A percentile compares a stretch with the other conserved stretches of the same genome.
These are phyloP conservation scores for Boulengeromyrus knoepffleri DNA, from an alignment of 2,113 vertebrate genomes.

Conservation along the genomic window DNA sequence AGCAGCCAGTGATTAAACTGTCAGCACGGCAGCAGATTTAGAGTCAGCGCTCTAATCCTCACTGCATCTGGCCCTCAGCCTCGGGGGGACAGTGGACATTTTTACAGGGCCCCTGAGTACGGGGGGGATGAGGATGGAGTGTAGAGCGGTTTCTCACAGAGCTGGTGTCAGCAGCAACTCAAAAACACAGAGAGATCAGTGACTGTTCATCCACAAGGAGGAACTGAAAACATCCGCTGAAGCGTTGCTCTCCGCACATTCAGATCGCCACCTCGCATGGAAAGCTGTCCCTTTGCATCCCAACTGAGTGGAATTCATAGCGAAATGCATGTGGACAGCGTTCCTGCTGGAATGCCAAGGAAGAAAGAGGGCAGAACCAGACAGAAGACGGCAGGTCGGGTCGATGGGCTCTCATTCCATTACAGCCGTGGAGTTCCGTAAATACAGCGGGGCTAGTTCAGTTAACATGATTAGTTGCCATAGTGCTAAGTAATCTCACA, in stretches of 20 bases:
- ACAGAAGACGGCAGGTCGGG: background rate
- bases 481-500: background rate
- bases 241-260: background rate
- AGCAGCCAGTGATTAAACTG: slow-evolving; percentile 59
- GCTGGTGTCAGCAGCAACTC: background rate
- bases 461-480: background rate
- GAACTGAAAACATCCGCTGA: background rate
- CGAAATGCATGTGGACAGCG: background rate
- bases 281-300: background rate
- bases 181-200: background rate
- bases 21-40: slow-evolving; percentile 54
- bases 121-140: background rate
- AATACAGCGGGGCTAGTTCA: background rate
- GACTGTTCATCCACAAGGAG: background rate
- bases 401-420: background rate
- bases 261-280: background rate
- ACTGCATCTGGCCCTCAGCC: background rate
- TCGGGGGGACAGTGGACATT: background rate
- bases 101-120: background rate
- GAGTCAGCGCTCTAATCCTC: slow-evolving; percentile 58
- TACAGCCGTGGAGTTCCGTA: background rate
- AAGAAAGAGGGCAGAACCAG: background rate
- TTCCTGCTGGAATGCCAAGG: background rate
- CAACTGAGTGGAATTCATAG: background rate
- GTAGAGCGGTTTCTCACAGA: background rate